Base-by-base conservation (phyloP, 2,797 vertebrate genomes). In the Jordanella pulchra region DNA sequence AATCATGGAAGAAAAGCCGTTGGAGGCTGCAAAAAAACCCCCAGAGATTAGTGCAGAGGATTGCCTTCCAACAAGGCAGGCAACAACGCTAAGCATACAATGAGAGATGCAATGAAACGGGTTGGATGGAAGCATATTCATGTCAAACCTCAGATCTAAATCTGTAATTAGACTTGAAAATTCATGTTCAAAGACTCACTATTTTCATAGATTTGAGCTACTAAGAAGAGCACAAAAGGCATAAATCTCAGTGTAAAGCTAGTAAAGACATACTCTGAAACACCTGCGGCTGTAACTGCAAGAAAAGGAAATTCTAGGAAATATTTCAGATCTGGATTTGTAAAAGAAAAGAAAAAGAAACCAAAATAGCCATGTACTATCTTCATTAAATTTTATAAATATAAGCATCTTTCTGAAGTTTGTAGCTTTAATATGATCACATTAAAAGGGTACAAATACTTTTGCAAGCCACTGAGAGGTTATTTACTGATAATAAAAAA, bases 401-500 rank as follows among this genome's bases (percentile, higher is more conserved):
- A 44, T 42, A 35, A 7, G 23, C 39, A 7, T 25, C 32, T 63
- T 25, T 44, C 60, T 63, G 39, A 63, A 3, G 39, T 63, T 25
- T 63, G 12, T 44, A n/a, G 14, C 23, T 44, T 1, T 25, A 25
- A n/a, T 44, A 13, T 25, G 35, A 44, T 15, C 6, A 48, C 6
- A 3, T 42, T 61, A 25, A 23, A 61, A 35, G 21, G 32, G 12
- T n/a, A 35, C 18, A 32, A 61, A 39, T 42, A 61, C 32, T 61
- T 61, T 25, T 25, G 35, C 58, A 61, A 25, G 35, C 23, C 35
- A 63, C 23, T 25, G 13, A 44, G 14, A 25, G 25, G 2, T 6
- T 25, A 54, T 27, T 78, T 77, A 67, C 51, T 14, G 35, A 80
- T 66, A 72, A 68, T 80, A 42, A 79, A 80, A 79, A 30, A 69